Base-by-base conservation (phyloP, 2,113 vertebrate genomes). In the Bufo gargarizans region DNA sequence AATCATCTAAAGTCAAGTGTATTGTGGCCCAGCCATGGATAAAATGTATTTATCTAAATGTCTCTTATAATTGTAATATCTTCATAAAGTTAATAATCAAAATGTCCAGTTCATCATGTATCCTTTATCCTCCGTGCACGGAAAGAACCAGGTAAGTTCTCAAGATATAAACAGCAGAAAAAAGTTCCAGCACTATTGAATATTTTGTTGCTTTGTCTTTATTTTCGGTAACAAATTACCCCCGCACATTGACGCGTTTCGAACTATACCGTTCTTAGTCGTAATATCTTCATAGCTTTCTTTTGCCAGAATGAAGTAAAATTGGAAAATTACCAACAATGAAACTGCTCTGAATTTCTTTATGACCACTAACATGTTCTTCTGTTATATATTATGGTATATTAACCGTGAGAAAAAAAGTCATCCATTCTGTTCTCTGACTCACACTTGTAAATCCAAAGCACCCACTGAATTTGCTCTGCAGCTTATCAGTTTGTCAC, bases 401-500 rank as follows among this genome's bases (percentile, higher is more conserved):
- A n/a, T n/a, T n/a, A n/a, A n/a, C n/a, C n/a, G n/a, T n/a, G n/a
- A 55, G 20, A 11, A 77, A 55, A 67, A 3, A 45, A 50, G 74
- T 13, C 49, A 55, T 4, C 77, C 3, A 4, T n/a, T 79, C 6
- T 80, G 53, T 80, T 56, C 43, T 16, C 11, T 43, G 49, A 22
- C 6, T 56, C 77, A 80, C 53, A 8, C 22, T 56, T 43, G 12
- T 80, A 8, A 59, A 43, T 59, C 77, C 55, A 33, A 80, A 56
- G 33, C 59, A 17, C 53, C 77, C 53, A 58, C 59, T 80, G 22
- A 53, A 80, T 59, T 22, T 50, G 49, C 81, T 13, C 11, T 56
- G 80, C 16, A 49, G 59, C 3, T 82, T 50, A 82, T 82, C 17
- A 49, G 59, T n/a, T 65, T 63, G 80, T 65, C 59, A 82, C 59